phyloP scores from a whole-genome alignment of 2,888 invertebrate genomes.

The Coremacera marginata region DNA sequence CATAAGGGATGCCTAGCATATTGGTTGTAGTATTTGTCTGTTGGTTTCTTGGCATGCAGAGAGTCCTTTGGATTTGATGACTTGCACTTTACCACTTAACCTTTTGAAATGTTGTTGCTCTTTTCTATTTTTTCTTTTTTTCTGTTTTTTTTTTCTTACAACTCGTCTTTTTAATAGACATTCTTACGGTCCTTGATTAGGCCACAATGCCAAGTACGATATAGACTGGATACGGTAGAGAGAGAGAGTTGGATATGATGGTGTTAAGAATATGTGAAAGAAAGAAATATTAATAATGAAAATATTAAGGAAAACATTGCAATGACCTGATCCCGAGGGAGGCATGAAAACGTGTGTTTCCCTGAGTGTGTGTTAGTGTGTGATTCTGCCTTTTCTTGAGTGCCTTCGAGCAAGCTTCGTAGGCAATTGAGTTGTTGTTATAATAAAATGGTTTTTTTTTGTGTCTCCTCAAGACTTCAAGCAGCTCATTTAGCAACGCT shows the following conservation, averaged over 20 bases:
- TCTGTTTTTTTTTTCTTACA: background rate
- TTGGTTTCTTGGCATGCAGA: background rate
- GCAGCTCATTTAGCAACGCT: background rate
- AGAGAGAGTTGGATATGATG: background rate
- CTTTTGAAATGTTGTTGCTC: slow-evolving; percentile 38
- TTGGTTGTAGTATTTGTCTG: background rate
- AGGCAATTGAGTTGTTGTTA: slow-evolving; percentile 27
- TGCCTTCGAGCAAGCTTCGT: background rate
- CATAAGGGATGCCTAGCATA: background rate
- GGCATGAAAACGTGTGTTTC: background rate
- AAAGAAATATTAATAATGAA: slow-evolving; percentile 21
- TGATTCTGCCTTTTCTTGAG: background rate
- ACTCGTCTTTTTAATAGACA: background rate
- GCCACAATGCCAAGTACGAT: background rate
- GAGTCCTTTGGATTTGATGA: slow-evolving; percentile 27
- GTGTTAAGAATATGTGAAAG: background rate
- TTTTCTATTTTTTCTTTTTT: slow-evolving; percentile 10
- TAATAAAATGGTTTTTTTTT: background rate
- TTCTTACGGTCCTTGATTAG: background rate
- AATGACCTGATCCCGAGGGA: slow-evolving; percentile 6
- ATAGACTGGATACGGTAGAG: background rate
- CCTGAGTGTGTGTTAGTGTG: background rate
- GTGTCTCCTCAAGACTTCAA: background rate
- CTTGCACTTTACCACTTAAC: slow-evolving; percentile 42
- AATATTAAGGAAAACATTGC: slow-evolving; percentile 4